Conservation (phyloP, 2,888 invertebrate genomes). For the Malthinus flaveolus region DNA sequence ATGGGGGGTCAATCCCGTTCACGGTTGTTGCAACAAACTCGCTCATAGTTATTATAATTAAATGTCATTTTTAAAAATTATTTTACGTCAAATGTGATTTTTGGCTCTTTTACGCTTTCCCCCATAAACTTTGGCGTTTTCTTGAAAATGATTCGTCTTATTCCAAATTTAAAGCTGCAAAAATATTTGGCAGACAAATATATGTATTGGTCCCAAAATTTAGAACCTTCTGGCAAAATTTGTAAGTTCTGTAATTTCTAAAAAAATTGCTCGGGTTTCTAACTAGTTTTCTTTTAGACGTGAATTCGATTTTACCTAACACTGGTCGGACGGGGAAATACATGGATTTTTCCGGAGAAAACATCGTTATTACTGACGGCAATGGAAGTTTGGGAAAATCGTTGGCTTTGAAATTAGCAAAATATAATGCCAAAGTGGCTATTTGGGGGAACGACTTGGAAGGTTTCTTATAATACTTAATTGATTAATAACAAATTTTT, state of each 20-base stretch:
- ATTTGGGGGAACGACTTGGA: conserved; percentile 16
- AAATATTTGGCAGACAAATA: background rate
- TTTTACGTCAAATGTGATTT: background rate
- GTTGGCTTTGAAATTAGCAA: conserved; percentile 14
- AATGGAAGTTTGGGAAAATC: conserved; percentile 9
- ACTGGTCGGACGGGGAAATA: too few relatives aligned
- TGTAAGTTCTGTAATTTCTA: too few relatives aligned
- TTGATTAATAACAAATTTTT: too few relatives aligned
- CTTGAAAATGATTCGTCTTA: conserved; percentile 8
- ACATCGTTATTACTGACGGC: conserved; percentile 15
- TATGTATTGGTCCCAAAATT: background rate
- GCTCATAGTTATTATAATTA: background rate
- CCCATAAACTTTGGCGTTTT: background rate
- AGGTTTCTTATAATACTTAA: conserved; percentile 2
- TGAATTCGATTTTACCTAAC: background rate
- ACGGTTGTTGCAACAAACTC: too few relatives aligned
- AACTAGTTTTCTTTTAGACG: background rate
- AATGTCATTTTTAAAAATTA: background rate
- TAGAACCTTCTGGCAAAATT: conserved; percentile 3
- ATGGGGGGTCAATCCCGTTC: too few relatives aligned
- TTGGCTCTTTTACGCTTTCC: background rate
- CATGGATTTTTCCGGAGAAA: conserved; percentile 9
- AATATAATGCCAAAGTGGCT: conserved; percentile 11
- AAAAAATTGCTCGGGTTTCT: too few relatives aligned
- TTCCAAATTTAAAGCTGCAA: conserved; percentile 1